phyloP scores from a whole-genome alignment of 2,888 invertebrate genomes.

The Eustalomyia histrio region DNA sequence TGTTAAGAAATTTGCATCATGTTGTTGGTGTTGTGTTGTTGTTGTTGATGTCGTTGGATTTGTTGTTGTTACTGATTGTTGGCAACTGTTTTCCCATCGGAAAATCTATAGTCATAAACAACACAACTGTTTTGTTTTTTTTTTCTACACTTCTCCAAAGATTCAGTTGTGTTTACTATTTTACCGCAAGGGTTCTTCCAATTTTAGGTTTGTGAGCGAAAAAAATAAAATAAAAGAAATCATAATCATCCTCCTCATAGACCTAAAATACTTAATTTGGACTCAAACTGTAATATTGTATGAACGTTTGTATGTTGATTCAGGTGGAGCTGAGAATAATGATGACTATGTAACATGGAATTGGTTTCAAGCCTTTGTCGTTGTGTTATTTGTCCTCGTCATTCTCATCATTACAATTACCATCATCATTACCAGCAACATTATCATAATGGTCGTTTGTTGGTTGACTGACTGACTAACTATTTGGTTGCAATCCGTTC shows the following conservation, averaged over 20 bases:
- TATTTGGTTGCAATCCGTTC: background rate
- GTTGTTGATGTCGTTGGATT: slow-evolving; percentile 50
- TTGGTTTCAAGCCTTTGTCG: slow-evolving; percentile 15
- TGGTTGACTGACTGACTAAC: background rate
- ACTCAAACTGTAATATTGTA: background rate
- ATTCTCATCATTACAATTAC: slow-evolving; percentile 53
- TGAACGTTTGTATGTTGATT: slow-evolving; percentile 38
- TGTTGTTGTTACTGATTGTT: slow-evolving; percentile 58
- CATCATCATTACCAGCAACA: slow-evolving; percentile 38
- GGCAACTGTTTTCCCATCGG: slow-evolving; percentile 69
- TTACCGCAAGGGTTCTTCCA: slow-evolving; percentile 63
- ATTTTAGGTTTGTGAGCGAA: slow-evolving; percentile 50
- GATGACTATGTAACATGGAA: slow-evolving; percentile 21
- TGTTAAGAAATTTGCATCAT: slow-evolving; percentile 53
- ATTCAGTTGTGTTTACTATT: slow-evolving; percentile 31
- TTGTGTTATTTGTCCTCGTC: slow-evolving; percentile 59
- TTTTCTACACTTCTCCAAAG: background rate
- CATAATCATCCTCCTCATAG: slow-evolving; percentile 19
- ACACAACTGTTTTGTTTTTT: slow-evolving; percentile 48
- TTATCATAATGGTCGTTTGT: slow-evolving; percentile 11
- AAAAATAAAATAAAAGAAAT: slow-evolving; percentile 8
- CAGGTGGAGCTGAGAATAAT: slow-evolving; percentile 56
- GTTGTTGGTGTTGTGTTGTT: slow-evolving; percentile 39
- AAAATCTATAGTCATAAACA: slow-evolving; percentile 67
- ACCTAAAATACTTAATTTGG: slow-evolving; percentile 53